These are phyloP conservation scores for Acheta domesticus DNA, from an alignment of 2,888 invertebrate species.

Conservation along the genomic window DNA sequence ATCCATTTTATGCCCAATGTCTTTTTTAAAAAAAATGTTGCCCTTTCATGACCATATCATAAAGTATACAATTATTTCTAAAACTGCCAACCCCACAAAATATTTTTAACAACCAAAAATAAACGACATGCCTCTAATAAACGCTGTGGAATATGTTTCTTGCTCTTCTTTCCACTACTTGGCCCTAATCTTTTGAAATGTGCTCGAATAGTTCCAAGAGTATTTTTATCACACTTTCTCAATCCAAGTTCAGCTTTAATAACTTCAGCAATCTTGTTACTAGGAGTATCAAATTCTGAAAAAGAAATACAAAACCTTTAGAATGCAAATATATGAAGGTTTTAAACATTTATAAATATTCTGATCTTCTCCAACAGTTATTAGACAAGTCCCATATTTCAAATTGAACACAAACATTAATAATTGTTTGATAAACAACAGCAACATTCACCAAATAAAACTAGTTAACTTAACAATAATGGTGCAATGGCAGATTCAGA, in stretches of 20 bases:
- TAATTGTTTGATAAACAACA: no score
- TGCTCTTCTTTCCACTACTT: conserved; percentile 40
- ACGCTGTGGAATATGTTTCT: conserved; percentile 44
- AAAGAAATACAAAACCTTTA: neutral
- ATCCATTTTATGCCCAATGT: neutral
- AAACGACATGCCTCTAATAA: conserved; percentile 43
- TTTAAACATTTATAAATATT: no score
- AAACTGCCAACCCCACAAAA: neutral
- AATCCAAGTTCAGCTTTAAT: conserved; percentile 37
- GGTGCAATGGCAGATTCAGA: no score
- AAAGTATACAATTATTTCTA: no score
- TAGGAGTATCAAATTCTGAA: conserved; percentile 40
- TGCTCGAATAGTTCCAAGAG: conserved; percentile 27
- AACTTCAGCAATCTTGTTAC: conserved; percentile 36
- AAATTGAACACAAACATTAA: no score
- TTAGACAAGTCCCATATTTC: no score
- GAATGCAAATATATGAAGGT: no score
- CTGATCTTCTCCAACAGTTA: no score
- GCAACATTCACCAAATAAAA: no score
- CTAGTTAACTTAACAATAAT: no score
- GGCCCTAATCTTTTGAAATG: conserved; percentile 43
- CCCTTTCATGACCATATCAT: neutral
- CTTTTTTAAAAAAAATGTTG: neutral
- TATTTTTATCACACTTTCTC: conserved; percentile 40
- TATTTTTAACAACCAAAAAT: conserved; percentile 12